Conservation (phyloP, 2,888 invertebrate genomes). For the Morpho deidamia region DNA sequence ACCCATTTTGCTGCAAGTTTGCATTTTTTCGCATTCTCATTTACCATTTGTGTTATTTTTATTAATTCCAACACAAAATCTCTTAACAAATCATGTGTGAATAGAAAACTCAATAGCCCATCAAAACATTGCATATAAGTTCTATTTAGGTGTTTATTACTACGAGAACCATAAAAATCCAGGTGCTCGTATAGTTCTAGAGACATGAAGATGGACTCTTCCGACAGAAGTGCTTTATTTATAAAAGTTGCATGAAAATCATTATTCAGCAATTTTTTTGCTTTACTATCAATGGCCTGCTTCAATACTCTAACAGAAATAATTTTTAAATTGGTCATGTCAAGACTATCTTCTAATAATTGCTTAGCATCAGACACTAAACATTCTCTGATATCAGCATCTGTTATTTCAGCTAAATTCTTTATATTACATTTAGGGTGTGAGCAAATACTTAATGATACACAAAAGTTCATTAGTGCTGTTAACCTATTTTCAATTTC, state of each 20-base stretch:
- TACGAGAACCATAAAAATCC: constrained; percentile 33
- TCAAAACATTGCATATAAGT: constrained; percentile 71
- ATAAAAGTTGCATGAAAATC: constrained; percentile 35
- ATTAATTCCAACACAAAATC: constrained; percentile 65
- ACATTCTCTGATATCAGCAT: constrained; percentile 47
- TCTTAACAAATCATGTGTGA: constrained; percentile 68
- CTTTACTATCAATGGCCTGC: constrained; percentile 39
- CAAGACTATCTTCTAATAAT: constrained; percentile 45
- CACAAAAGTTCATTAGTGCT: constrained; percentile 52
- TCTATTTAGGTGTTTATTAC: constrained; percentile 34
- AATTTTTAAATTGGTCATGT: constrained; percentile 50
- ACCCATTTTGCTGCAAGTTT: constrained; percentile 75
- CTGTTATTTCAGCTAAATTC: constrained; percentile 54
- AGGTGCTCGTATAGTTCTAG: constrained; percentile 47
- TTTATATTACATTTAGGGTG: constrained; percentile 55
- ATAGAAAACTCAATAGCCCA: constrained; percentile 70
- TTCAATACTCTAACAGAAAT: constrained; percentile 46
- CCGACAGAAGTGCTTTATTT: constrained; percentile 47
- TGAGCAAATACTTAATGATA: constrained; percentile 57
- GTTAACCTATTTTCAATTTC: constrained; percentile 44
- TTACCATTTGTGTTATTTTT: constrained; percentile 48
- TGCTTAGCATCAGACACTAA: constrained; percentile 54
- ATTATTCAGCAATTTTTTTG: constrained; percentile 44
- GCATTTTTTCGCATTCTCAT: constrained; percentile 41
- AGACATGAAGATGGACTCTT: constrained; percentile 57